Base-by-base conservation (phyloP, 2,888 invertebrate species). In the Muschampia plurimacula region DNA sequence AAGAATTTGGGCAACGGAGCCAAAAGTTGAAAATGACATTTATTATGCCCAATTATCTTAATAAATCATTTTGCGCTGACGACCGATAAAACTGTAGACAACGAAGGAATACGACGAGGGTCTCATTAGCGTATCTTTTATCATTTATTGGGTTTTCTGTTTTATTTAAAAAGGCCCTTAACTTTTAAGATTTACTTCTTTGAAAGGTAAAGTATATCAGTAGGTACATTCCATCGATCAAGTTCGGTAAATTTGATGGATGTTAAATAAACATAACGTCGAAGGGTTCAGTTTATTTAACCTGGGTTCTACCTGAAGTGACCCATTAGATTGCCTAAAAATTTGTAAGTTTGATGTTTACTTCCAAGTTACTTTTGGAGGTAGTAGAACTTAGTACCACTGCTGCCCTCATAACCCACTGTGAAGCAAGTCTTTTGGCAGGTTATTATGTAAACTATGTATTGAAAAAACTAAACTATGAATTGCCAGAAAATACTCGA, bases 1-100 rank as follows among this genome's bases (percentile, higher is more conserved):
- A 4, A 55, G 22, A 55, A 2, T 22, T 8, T 28, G 55, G 55
- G 55, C 3, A 2, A 52, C 22, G 10, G 10, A 55, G 22, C 2
- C 10, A 55, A 55, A 22, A 10, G 22, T 32, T 36, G 55, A 55
- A 52, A 55, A 55, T 10, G 22, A 55, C 22, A 55, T 55, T 22
- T 55, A 55, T 55, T 22, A 55, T 28, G 22, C 10, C 55, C 55
- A 55, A 57, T 57, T 57, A 57, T 57, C 57, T 28, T 28, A 57
- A 57, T 57, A 57, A 57, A 57, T 57, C 57, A 28, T 28, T 57
- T 57, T 57, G 12, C 28, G 57, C 57, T 57, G 57, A 57, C 57
- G 57, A 12, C 57, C 12, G 57, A 57, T 57, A 57, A 57, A 57
- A 57, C 28, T 28, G 55, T 57, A 57, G 57, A 49, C 49, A 46